A percentile compares a stretch with the other conserved stretches of the same genome.
Conservation (phyloP, 53 echinoderm and acorn worm species). For the Henricia sp. region DNA sequence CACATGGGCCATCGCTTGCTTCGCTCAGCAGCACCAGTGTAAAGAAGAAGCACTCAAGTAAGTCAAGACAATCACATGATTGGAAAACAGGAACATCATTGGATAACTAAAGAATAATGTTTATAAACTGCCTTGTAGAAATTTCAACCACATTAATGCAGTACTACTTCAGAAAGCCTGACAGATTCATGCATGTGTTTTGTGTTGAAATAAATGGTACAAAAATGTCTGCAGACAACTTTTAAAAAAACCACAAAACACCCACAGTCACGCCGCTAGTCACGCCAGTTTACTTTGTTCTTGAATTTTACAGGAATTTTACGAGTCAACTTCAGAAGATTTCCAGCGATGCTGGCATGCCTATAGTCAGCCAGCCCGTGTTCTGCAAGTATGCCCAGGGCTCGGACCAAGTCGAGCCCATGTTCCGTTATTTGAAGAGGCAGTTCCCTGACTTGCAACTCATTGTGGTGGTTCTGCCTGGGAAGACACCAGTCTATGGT, state of each 20-base stretch:
- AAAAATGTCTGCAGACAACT: no score
- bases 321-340: constrained; percentile 98
- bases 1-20: constrained; percentile 99
- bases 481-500: constrained; percentile 99
- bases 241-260: no score
- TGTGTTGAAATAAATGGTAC: no score
- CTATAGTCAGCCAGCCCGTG: constrained; percentile 92
- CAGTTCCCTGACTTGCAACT: constrained; percentile 93
- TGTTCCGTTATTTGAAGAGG: constrained; percentile 95
- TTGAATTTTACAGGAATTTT: constrained; percentile 70
- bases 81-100: no score
- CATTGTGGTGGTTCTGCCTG: constrained; percentile 96
- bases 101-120: no score
- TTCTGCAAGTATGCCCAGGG: constrained; percentile 99
- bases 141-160: no score
- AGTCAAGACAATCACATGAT: no score
- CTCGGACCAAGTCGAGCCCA: constrained; percentile 98
- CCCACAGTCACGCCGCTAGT: no score
- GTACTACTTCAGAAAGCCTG: no score
- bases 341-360: constrained; percentile 99
- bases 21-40: constrained; percentile 98
- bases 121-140: no score
- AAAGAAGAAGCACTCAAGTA: constrained; percentile 96
- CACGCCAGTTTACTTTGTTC: background rate
- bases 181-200: no score